phyloP scores from a whole-genome alignment of 2,888 invertebrate genomes.

The Arrhopalites spinosus region DNA sequence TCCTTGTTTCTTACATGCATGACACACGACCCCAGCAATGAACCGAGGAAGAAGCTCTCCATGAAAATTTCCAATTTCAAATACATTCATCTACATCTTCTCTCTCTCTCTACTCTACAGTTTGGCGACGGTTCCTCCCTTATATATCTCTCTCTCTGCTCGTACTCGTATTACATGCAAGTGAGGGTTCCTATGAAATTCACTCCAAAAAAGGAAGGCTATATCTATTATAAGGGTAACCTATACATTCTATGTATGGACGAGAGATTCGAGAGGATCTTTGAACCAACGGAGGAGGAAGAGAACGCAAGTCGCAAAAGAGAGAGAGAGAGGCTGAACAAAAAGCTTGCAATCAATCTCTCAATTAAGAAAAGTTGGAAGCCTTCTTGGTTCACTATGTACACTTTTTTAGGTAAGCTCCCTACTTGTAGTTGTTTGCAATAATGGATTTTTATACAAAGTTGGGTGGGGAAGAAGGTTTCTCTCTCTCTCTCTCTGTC shows the following conservation, averaged over 20 bases:
- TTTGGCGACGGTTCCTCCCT: background rate
- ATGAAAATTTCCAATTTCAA: slow-evolving; percentile 23
- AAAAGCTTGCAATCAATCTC: slow-evolving; percentile 24
- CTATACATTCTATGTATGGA: too few species aligned
- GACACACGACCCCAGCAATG: background rate
- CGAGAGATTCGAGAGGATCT: too few species aligned
- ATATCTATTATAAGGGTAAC: too few species aligned
- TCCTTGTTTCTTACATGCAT: background rate
- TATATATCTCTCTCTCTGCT: too few species aligned
- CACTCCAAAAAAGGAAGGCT: too few species aligned
- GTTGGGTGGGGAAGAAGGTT: slow-evolving; percentile 1
- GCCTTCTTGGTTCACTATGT: background rate
- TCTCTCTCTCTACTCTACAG: background rate
- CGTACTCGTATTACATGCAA: too few species aligned
- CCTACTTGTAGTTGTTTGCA: slow-evolving; percentile 13
- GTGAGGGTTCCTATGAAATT: too few species aligned
- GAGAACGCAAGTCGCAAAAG: too few species aligned
- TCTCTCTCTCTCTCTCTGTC: background rate
- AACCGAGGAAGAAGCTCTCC: background rate
- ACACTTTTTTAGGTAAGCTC: background rate
- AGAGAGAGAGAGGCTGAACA: background rate
- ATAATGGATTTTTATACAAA: slow-evolving; percentile 22
- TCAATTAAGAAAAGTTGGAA: slow-evolving; percentile 22
- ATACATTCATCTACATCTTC: slow-evolving; percentile 7
- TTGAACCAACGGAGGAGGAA: too few species aligned